phyloP scores from a whole-genome alignment of 2,888 invertebrate species.

The Tiliacea aurago region DNA sequence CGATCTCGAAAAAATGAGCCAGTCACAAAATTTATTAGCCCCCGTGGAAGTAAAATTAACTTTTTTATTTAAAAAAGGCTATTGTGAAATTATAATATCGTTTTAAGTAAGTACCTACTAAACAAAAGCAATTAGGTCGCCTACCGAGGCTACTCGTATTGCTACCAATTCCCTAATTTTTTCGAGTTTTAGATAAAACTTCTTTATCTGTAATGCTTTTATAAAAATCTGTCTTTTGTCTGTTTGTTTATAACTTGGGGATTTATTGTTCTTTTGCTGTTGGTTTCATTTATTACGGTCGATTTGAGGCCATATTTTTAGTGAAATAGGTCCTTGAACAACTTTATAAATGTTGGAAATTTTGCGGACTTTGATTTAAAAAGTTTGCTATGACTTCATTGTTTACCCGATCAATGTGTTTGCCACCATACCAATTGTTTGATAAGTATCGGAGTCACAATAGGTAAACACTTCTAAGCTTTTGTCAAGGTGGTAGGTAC shows the following conservation, averaged over 20 bases:
- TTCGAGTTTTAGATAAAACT: conserved; percentile 24
- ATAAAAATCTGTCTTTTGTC: conserved; percentile 60
- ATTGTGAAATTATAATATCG: conserved; percentile 52
- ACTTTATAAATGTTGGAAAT: conserved; percentile 29
- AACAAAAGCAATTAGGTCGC: conserved; percentile 56
- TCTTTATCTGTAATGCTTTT: conserved; percentile 49
- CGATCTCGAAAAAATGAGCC: conserved; percentile 79
- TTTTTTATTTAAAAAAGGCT: conserved; percentile 35
- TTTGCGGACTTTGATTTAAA: conserved; percentile 12
- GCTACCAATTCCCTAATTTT: conserved; percentile 31
- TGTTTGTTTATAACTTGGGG: conserved; percentile 53
- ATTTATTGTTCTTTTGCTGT: conserved; percentile 53
- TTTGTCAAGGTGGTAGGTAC: conserved; percentile 3
- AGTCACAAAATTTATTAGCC: conserved; percentile 59
- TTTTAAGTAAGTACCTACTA: conserved; percentile 25
- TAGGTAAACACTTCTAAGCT: not conserved
- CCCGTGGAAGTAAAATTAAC: conserved; percentile 47
- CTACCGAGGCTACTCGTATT: conserved; percentile 5
- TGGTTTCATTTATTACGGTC: conserved; percentile 45
- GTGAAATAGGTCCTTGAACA: conserved; percentile 22
- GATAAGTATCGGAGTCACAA: not conserved
- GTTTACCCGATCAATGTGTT: not conserved
- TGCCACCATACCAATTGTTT: not conserved
- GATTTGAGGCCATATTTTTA: conserved; percentile 39
- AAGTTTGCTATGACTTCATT: conserved; percentile 25